Evolutionary conservation across 2,888 invertebrate genomes (phyloP).

Genomic region (Cataglyphis cursor): DNA sequence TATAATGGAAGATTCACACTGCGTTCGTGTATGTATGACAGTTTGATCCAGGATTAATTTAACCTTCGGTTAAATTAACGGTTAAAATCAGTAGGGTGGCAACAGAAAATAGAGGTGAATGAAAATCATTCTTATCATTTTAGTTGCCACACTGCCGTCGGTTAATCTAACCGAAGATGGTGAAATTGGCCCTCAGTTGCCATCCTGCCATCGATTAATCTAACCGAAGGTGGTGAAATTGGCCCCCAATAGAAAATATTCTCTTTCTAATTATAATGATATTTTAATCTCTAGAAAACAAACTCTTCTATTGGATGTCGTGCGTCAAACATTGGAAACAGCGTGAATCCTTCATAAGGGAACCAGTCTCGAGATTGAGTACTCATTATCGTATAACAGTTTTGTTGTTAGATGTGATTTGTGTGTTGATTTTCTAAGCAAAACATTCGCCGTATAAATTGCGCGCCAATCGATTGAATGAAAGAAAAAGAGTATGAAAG

Average conservation of each 20-base stretch:
- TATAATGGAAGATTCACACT: not conserved
- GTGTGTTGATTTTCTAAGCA: not conserved
- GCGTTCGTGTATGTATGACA: not conserved
- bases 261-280: not conserved
- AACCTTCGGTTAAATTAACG: no score
- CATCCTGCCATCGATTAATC: no score
- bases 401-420: conserved; percentile 2
- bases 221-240: no score
- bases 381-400: not conserved
- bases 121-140: no score
- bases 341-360: not conserved
- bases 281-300: not conserved
- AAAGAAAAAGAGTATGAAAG: not conserved
- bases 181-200: no score
- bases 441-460: not conserved
- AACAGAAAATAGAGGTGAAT: no score
- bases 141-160: no score
- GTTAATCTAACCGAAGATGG: no score
- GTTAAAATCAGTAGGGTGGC: no score
- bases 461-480: not conserved
- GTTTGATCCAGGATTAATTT: no score
- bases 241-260: not conserved
- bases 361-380: not conserved
- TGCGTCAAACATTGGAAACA: not conserved
- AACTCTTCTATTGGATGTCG: not conserved